A percentile compares a stretch with the other conserved stretches of the same genome.
These are phyloP conservation scores for Ceratosolen fusciceps DNA, from an alignment of 1,140 invertebrate genomes.

Conservation along the genomic window DNA sequence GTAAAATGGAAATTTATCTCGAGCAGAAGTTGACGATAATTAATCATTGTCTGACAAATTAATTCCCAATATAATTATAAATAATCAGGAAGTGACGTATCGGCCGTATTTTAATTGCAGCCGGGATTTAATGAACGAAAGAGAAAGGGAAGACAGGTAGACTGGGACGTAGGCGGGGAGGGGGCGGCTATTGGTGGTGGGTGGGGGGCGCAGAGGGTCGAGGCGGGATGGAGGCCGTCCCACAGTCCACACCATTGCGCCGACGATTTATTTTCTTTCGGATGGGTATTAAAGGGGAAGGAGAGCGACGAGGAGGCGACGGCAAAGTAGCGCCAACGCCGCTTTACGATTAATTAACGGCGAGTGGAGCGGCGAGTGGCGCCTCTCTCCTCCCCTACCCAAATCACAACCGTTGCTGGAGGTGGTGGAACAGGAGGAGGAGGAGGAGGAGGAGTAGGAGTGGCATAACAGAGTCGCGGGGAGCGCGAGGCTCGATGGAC, in stretches of 20 bases:
- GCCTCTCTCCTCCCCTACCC: not conserved
- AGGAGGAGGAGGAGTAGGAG: not conserved
- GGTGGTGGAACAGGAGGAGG: no score
- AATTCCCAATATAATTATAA: constrained; percentile 15
- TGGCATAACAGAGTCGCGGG: not conserved
- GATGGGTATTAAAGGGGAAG: not conserved
- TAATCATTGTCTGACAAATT: not conserved
- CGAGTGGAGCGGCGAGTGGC: not conserved
- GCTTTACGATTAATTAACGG: not conserved
- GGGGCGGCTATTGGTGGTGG: no score
- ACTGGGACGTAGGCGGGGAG: no score
- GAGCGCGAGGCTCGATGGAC: not conserved
- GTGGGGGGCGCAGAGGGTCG: no score
- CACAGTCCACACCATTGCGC: not conserved
- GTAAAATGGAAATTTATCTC: constrained; percentile 1
- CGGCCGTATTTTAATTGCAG: not conserved
- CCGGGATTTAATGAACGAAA: no score
- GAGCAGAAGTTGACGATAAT: not conserved
- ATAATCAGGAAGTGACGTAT: not conserved
- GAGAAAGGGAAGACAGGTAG: no score
- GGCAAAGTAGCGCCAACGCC: not conserved
- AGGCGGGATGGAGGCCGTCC: no score
- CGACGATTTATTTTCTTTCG: not conserved
- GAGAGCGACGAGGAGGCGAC: not conserved
- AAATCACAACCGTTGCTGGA: constrained; percentile 20